A percentile compares a stretch with the other conserved stretches of the same genome.
Evolutionary conservation across 2,797 vertebrate genomes (phyloP).

Genomic region (Ctenopoma multispine): DNA sequence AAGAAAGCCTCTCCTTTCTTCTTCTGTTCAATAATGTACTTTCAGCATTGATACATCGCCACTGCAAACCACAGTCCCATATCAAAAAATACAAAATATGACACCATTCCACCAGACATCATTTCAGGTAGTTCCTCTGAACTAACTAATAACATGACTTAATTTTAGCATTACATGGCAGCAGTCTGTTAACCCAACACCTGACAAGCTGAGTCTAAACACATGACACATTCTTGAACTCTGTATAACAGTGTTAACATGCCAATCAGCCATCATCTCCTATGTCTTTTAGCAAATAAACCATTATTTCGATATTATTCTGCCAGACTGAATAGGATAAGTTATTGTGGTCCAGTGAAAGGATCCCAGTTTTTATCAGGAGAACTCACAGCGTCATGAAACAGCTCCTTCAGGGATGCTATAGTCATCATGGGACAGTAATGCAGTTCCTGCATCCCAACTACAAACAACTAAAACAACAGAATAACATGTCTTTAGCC

Average conservation of each 20-base stretch:
- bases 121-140: too few species aligned
- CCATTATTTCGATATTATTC: not conserved
- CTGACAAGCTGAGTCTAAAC: not conserved
- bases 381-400: not conserved
- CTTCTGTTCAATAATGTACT: not conserved
- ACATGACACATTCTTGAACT: not conserved
- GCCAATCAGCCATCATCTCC: not conserved
- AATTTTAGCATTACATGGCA: too few species aligned
- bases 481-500: conserved; percentile 22
- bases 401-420: not conserved
- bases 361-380: not conserved
- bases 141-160: too few species aligned
- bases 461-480: conserved; percentile 29
- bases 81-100: too few species aligned
- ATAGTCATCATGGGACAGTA: conserved; percentile 7
- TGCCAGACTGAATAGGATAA: not conserved
- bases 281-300: not conserved
- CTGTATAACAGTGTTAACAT: not conserved
- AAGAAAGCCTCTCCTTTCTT: not conserved
- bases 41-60: not conserved
- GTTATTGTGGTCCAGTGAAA: not conserved
- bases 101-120: too few species aligned
- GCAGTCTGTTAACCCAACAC: not conserved
- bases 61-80: not conserved
- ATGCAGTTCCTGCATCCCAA: conserved; percentile 15